These are phyloP conservation scores for Podarcis cretensis DNA, from an alignment of 2,113 vertebrate species.

Conservation along the genomic window DNA sequence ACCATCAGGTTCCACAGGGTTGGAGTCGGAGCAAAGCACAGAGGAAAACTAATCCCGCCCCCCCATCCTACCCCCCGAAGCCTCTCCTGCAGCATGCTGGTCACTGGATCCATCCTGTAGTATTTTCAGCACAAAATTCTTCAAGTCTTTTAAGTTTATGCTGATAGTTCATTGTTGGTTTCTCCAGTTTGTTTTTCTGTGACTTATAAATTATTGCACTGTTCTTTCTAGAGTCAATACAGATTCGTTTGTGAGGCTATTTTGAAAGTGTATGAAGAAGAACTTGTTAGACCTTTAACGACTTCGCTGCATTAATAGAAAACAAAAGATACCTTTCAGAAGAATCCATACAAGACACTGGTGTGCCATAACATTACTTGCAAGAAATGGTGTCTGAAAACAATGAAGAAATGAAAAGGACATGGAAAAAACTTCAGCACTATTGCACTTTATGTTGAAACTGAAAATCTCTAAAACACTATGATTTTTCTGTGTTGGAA, in stretches of 20 bases:
- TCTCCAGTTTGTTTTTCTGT: background rate
- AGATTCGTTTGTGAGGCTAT: conserved; percentile 99
- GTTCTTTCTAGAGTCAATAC: conserved; percentile 91
- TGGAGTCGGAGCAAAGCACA: too few species aligned
- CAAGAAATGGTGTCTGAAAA: conserved; percentile 70
- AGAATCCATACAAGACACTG: conserved; percentile 62
- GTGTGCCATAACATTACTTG: conserved; percentile 71
- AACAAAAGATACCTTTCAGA: conserved; percentile 63
- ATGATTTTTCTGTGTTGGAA: conserved; percentile 75
- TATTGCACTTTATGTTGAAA: conserved; percentile 98
- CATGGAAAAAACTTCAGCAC: conserved; percentile 92
- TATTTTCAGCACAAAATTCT: background rate
- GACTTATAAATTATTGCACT: conserved; percentile 45
- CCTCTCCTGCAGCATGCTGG: too few species aligned
- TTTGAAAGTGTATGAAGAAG: conserved; percentile 96
- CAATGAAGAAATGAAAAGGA: conserved; percentile 78
- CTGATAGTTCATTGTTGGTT: background rate
- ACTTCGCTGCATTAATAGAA: conserved; percentile 83
- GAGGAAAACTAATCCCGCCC: too few species aligned
- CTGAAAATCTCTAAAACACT: conserved; percentile 77
- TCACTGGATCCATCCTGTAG: too few species aligned
- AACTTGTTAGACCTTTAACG: conserved; percentile 86
- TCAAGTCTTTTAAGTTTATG: background rate
- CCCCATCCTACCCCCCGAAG: too few species aligned
- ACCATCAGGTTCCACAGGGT: too few species aligned